These are phyloP conservation scores for Oegoconia quadripuncta DNA, from an alignment of 2,888 invertebrate genomes.

Conservation along the genomic window DNA sequence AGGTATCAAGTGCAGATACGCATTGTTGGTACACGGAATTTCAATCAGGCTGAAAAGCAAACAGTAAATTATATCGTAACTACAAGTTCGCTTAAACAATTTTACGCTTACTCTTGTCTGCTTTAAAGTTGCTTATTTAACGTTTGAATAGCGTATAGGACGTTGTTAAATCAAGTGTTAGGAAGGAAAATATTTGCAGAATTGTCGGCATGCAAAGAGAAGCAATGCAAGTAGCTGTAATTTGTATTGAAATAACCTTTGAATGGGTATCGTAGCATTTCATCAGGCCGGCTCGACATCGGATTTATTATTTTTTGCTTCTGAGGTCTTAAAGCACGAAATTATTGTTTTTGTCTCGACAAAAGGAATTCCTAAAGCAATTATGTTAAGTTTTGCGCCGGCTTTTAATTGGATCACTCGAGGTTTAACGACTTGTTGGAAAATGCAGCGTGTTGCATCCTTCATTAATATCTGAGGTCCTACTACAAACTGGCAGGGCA, in stretches of 20 bases:
- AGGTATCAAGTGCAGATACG: conserved; percentile 60
- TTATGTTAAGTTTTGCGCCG: conserved; percentile 69
- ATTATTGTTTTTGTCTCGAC: conserved; percentile 77
- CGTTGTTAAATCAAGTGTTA: conserved; percentile 38
- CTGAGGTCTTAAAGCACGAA: conserved; percentile 68
- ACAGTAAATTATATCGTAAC: conserved; percentile 22
- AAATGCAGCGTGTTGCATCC: conserved; percentile 50
- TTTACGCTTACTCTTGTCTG: conserved; percentile 12
- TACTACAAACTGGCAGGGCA: too few relatives aligned
- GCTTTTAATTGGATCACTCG: conserved; percentile 72
- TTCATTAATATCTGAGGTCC: conserved; percentile 33
- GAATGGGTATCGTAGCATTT: conserved; percentile 73
- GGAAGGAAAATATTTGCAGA: conserved; percentile 72
- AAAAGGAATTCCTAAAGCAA: conserved; percentile 73
- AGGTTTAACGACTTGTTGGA: conserved; percentile 62
- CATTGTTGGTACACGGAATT: conserved; percentile 75
- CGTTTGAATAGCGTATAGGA: conserved; percentile 15
- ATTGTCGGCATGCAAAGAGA: conserved; percentile 70
- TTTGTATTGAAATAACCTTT: conserved; percentile 77
- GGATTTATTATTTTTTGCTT: conserved; percentile 76
- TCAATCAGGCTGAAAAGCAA: conserved; percentile 57
- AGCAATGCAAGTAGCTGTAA: conserved; percentile 73
- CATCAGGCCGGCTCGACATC: conserved; percentile 56
- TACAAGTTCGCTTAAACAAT: conserved; percentile 8
- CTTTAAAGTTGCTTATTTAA: conserved; percentile 22